Base-by-base conservation (phyloP, 2,888 invertebrate species). In the Mantis religiosa region DNA sequence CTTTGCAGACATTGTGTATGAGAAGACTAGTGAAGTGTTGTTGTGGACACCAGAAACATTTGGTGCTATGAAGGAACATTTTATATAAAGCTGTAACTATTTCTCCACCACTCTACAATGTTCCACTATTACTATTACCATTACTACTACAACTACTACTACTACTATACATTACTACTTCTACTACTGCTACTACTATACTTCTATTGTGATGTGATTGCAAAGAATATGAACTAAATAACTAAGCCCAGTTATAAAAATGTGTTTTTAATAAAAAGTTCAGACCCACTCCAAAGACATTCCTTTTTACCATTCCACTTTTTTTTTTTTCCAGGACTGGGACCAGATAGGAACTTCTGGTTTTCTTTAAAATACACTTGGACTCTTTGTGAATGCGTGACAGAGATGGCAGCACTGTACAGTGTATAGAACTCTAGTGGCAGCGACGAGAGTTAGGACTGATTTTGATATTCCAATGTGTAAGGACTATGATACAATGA, bases 161-260 rank as follows among this genome's bases (percentile, higher is more conserved):
- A 41, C 41, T 71, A 71, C 54, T 41, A 41, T 41, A 41, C 54
- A 71, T 71, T 71, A 71, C 54, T 71, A 71, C 25, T 71, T 20
- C 54, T 71, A 71, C 54, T 71, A 71, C 71, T 54, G 54, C 47
- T 86, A 86, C 81, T 54, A 81, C 86, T 86, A 25, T 88, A 28
- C 54, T 88, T 83, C 54, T 84, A 28, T 88, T 88, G 84, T 88
- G 84, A 88, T 88, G 88, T 84, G 84, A 88, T 83, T 88, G 84
- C 84, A 84, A 88, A 54, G 71, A 83, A 88, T 84, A 88, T 88
- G 84, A 88, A 88, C 88, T 54, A 84, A 85, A 85, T 86, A 86
- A 86, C 30, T 86, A 86, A 86, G 81, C 81, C 86, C 54, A 54
- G 71, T 86, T 86, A 86, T 86, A 86, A 81, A 86, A 28, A 4